Percentiles rank a stretch among this genome's conserved stretches.
phyloP scores from a whole-genome alignment of 2,797 vertebrate genomes.

The Rallus crepitans region DNA sequence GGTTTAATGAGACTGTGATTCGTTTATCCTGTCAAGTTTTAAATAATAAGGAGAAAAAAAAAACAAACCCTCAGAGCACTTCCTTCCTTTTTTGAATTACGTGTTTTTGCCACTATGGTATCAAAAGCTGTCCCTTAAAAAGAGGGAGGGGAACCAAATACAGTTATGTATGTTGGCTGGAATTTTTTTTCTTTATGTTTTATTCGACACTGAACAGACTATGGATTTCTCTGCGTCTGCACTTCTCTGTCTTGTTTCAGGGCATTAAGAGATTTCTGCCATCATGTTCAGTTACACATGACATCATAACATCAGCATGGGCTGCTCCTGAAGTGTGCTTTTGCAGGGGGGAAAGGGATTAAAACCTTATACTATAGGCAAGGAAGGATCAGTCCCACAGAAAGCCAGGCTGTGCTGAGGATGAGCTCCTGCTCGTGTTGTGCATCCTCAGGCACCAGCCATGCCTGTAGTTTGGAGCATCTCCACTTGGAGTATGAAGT shows the following conservation, averaged over 20 bases:
- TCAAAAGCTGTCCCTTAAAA: constrained; percentile 58
- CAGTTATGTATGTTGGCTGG: not conserved
- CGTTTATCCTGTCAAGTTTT: constrained; percentile 71
- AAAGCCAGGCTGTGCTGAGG: not conserved
- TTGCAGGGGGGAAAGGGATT: not conserved
- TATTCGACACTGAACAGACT: constrained; percentile 13
- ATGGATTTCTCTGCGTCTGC: not conserved
- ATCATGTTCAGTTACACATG: constrained; percentile 10
- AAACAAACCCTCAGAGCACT: constrained; percentile 57
- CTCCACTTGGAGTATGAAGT: not conserved
- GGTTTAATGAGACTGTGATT: constrained; percentile 66
- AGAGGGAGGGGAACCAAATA: not conserved
- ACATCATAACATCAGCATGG: not conserved
- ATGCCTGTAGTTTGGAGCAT: not conserved
- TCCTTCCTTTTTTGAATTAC: constrained; percentile 68
- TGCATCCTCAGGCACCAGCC: not conserved
- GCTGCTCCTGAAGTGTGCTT: not conserved
- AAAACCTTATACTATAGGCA: not conserved
- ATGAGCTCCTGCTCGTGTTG: not conserved
- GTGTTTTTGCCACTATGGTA: constrained; percentile 42
- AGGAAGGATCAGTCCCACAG: not conserved
- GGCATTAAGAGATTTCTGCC: not conserved
- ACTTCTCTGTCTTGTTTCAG: not conserved
- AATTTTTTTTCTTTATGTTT: not conserved
- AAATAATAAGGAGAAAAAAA: not conserved